phyloP scores from a whole-genome alignment of 1,140 invertebrate genomes.

The Oryzaephilus surinamensis region DNA sequence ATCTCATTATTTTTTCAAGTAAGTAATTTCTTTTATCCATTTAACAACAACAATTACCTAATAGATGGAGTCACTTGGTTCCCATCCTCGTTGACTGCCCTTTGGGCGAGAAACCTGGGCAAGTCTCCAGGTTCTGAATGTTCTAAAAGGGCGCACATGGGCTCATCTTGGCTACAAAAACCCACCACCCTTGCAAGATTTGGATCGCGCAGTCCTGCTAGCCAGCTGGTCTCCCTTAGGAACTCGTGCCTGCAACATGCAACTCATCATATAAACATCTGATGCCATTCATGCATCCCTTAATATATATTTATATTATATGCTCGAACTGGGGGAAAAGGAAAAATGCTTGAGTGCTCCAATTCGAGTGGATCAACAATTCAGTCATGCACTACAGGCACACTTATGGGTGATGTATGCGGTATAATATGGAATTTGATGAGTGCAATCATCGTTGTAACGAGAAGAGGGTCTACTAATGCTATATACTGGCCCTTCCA shows the following conservation, averaged over 20 bases:
- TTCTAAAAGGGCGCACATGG: constrained; percentile 75
- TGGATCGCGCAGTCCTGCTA: constrained; percentile 69
- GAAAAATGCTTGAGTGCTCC: too few species aligned
- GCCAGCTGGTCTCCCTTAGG: constrained; percentile 70
- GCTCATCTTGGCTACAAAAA: constrained; percentile 68
- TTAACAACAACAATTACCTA: constrained; percentile 25
- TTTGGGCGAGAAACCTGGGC: constrained; percentile 57
- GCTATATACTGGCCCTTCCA: too few species aligned
- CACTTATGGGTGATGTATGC: too few species aligned
- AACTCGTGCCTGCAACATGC: constrained; percentile 61
- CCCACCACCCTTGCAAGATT: constrained; percentile 77
- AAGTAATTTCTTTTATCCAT: neutral
- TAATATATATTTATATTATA: too few species aligned
- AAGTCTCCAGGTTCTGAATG: constrained; percentile 77
- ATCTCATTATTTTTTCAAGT: neutral
- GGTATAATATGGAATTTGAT: too few species aligned
- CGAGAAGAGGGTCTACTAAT: too few species aligned
- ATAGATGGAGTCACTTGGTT: constrained; percentile 27
- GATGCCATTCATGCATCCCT: too few species aligned
- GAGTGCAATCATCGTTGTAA: too few species aligned
- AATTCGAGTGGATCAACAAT: too few species aligned
- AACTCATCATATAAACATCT: neutral
- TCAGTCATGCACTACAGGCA: too few species aligned
- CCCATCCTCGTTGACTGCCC: constrained; percentile 27
- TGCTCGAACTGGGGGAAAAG: neutral